These are phyloP conservation scores for Xenotilapia flavipinnis DNA, from an alignment of 2,113 vertebrate genomes.

Conservation along the genomic window DNA sequence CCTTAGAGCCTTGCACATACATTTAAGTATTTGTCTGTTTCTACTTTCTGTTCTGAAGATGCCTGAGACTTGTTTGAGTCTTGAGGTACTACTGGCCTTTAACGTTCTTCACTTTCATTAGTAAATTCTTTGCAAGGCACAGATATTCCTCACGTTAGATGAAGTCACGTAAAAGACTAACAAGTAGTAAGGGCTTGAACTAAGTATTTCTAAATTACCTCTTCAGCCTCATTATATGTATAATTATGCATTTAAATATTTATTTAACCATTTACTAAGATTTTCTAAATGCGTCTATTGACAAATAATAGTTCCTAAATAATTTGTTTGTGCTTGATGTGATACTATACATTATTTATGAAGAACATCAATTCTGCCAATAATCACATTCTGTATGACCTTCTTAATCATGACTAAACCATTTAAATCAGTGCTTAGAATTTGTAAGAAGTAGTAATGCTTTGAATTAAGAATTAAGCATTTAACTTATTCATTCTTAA, in stretches of 20 bases:
- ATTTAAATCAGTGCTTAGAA: not conserved
- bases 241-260: not conserved
- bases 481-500: not conserved
- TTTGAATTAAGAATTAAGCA: not conserved
- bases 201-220: not conserved
- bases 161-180: not conserved
- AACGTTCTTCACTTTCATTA: not conserved
- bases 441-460: not conserved
- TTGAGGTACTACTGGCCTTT: not conserved
- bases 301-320: not conserved
- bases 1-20: not conserved
- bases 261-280: not conserved
- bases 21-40: not conserved
- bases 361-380: not conserved
- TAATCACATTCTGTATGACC: not conserved
- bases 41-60: not conserved
- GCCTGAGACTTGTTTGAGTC: not conserved
- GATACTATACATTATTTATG: not conserved
- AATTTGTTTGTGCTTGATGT: not conserved
- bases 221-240: not conserved
- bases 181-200: not conserved
- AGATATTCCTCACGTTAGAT: not conserved
- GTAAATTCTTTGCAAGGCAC: not conserved
- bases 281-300: not conserved
- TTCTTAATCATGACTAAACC: not conserved